Evolutionary conservation across 2,113 vertebrate species (phyloP).

Genomic region (Vulpes ferrilata): DNA sequence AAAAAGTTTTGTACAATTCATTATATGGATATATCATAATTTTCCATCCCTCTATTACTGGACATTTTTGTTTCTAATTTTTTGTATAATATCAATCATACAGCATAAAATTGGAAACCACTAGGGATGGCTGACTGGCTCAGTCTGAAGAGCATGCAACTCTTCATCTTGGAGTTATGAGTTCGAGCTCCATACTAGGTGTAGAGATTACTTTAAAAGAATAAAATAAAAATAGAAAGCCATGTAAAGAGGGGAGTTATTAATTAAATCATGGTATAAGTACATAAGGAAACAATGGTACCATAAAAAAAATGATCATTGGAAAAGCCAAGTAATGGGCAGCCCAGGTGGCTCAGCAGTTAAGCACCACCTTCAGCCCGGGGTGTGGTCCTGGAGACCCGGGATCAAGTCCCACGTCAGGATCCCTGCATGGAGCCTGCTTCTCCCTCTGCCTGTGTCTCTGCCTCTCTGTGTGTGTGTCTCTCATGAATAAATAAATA

Average conservation of each 20-base stretch:
- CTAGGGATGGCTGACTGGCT: neutral
- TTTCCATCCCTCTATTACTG: neutral
- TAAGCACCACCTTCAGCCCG: too few species aligned
- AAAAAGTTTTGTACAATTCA: neutral
- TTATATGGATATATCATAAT: neutral
- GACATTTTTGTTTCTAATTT: neutral
- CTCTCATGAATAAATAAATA: too few species aligned
- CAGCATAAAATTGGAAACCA: neutral
- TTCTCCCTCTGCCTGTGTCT: too few species aligned
- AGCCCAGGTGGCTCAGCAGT: too few species aligned
- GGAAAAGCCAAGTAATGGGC: neutral
- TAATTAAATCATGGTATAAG: neutral
- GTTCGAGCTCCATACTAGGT: neutral
- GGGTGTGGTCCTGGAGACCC: too few species aligned
- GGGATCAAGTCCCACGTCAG: too few species aligned
- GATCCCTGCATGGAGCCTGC: too few species aligned
- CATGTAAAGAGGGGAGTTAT: neutral
- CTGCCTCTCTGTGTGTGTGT: too few species aligned
- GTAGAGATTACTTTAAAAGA: neutral
- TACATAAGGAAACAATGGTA: slow-evolving; percentile 44
- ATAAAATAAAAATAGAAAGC: neutral
- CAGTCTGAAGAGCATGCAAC: neutral
- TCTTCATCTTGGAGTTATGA: neutral
- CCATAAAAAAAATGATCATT: slow-evolving; percentile 28
- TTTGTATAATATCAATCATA: neutral